phyloP scores from a whole-genome alignment of 2,113 vertebrate genomes.

The Albula goreensis region DNA sequence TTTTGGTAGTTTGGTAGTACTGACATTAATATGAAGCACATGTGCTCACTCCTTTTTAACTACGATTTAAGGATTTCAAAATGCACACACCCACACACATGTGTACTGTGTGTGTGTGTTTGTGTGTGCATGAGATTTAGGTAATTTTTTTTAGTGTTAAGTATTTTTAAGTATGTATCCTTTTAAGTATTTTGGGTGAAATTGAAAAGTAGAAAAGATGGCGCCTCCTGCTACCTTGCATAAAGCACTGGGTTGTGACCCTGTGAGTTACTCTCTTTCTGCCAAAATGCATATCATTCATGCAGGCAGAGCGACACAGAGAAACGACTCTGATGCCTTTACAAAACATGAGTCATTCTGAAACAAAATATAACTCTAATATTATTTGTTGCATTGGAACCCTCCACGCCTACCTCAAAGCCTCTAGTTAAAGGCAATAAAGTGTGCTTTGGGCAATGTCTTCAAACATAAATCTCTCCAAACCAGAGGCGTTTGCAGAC shows the following conservation, averaged over 20 bases:
- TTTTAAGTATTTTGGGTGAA: constrained; percentile 14
- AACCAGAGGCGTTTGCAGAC: constrained; percentile 56
- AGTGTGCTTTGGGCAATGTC: constrained; percentile 60
- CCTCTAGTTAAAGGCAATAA: constrained; percentile 51
- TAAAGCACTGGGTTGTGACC: not conserved
- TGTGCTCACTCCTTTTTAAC: too few species aligned
- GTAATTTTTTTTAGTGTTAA: too few species aligned
- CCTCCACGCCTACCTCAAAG: constrained; percentile 58
- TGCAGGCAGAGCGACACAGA: constrained; percentile 26
- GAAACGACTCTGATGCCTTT: constrained; percentile 32
- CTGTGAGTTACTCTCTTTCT: not conserved
- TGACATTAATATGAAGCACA: too few species aligned
- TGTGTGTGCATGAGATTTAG: too few species aligned
- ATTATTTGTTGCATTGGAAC: constrained; percentile 58
- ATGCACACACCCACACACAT: too few species aligned
- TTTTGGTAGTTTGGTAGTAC: too few species aligned
- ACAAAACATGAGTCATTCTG: constrained; percentile 52
- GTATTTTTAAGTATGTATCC: too few species aligned
- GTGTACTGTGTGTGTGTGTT: too few species aligned
- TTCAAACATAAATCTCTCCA: constrained; percentile 61
- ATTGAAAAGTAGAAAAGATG: not conserved
- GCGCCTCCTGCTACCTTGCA: not conserved
- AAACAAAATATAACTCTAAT: constrained; percentile 62
- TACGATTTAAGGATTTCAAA: too few species aligned
- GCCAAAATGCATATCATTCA: constrained; percentile 6